Base-by-base conservation (phyloP, 2,888 invertebrate species). In the Nycteola revayana region DNA sequence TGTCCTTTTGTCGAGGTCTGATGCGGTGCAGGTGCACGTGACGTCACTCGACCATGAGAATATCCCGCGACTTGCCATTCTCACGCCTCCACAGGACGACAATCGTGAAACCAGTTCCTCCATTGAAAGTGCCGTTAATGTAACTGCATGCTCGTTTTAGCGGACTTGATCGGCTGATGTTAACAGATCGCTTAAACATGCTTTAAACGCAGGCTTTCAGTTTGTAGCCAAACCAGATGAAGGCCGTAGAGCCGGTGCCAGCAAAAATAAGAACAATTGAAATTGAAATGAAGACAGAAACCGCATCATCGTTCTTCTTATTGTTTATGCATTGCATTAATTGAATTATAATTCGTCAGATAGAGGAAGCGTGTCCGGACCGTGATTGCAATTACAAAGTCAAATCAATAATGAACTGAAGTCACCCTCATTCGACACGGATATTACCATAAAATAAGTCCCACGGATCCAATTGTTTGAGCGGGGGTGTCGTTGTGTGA, bases 371-470 rank as follows among this genome's bases (percentile, higher is more conserved):
- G 59, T 55, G 55, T 55, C 47, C 48, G 55, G 50, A 48, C 48
- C 52, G 48, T 62, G 61, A 66, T 66, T 64, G 47, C 61, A 61
- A 67, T 72, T 62, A 66, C 48, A 60, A 62, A 70, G 68, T 68
- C 64, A 66, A 78, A 73, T 75, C 66, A 67, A 70, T 73, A 67
- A 69, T 67, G 57, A 67, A 65, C 63, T 56, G 63, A 60, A 71
- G 66, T 64, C 56, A 65, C 66, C 64, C 65, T 42, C 44, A 55
- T 57, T 60, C 58, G 60, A 68, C 68, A 66, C 53, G 55, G 61
- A 65, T 66, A 84, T 85, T 84, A 83, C 72, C 82, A 86, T 85
- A 75, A 84, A 85, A 80, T 78, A 75, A 75, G 70, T 84, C 86
- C 76, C 86, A 86, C 75, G 84, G 66, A 41, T 61, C 64, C 63